These are phyloP conservation scores for Xiphorhynchus erythropygius DNA, from an alignment of 2,797 vertebrate genomes.

Conservation along the genomic window DNA sequence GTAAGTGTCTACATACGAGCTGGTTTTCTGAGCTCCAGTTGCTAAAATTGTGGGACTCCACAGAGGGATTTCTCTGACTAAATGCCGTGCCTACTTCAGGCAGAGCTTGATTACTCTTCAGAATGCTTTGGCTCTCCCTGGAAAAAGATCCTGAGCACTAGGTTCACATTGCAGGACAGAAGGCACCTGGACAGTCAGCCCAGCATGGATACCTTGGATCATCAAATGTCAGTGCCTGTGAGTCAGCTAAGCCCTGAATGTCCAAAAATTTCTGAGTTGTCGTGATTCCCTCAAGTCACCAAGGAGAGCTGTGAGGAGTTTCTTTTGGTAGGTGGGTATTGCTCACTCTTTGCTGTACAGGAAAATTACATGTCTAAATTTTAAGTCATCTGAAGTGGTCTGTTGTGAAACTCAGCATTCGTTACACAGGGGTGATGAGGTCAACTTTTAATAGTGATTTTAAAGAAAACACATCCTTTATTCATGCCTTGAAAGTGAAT, in stretches of 20 bases:
- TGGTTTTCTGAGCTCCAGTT: not conserved
- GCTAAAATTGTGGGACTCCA: not conserved
- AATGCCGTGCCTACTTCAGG: not conserved
- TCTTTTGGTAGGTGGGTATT: not conserved
- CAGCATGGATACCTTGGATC: not conserved
- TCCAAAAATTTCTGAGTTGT: not conserved
- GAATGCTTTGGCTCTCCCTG: not conserved
- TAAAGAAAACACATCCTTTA: not conserved
- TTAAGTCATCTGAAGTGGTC: not conserved
- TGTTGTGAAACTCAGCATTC: not conserved
- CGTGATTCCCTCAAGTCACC: not conserved
- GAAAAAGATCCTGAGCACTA: not conserved
- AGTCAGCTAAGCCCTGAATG: not conserved
- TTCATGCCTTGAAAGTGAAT: not conserved
- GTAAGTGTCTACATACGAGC: not conserved
- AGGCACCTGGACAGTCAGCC: not conserved
- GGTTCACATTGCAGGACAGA: not conserved
- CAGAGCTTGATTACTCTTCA: not conserved
- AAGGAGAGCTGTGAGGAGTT: not conserved
- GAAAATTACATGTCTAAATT: not conserved
- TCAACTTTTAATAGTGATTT: not conserved
- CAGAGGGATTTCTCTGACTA: not conserved
- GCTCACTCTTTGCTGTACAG: not conserved
- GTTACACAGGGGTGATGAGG: not conserved
- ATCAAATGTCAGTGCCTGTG: not conserved